Evolutionary conservation across 2,888 invertebrate genomes (phyloP).

Genomic region (Cryptus viduatorius): DNA sequence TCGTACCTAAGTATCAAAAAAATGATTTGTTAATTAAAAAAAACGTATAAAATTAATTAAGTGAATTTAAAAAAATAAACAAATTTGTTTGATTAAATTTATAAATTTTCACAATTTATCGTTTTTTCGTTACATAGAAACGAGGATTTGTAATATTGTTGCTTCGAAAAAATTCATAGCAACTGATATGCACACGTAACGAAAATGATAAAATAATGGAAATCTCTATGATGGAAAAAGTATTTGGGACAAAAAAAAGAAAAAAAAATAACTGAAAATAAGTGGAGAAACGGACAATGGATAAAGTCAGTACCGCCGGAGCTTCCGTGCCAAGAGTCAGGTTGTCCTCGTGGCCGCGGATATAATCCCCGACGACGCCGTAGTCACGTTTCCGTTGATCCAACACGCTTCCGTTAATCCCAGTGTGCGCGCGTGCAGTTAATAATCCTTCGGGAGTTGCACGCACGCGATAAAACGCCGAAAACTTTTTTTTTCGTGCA

Average conservation of each 20-base stretch:
- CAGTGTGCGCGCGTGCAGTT: conserved; percentile 76
- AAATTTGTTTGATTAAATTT: no score
- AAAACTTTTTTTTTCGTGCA: conserved; percentile 54
- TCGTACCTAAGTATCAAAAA: no score
- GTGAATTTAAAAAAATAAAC: no score
- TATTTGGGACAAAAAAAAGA: neutral
- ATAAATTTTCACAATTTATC: no score
- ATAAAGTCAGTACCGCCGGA: conserved; percentile 21
- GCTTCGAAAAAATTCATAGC: no score
- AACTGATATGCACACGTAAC: no score
- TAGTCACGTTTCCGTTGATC: conserved; percentile 73
- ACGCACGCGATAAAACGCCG: conserved; percentile 75
- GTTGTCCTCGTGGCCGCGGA: conserved; percentile 62
- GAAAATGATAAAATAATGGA: neutral
- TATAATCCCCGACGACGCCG: conserved; percentile 64
- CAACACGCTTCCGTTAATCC: conserved; percentile 77
- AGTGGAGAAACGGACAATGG: neutral
- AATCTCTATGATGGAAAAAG: neutral
- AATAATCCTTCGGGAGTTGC: conserved; percentile 76
- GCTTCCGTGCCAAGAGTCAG: conserved; percentile 55
- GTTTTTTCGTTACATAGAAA: no score
- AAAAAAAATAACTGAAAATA: neutral
- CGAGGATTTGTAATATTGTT: no score
- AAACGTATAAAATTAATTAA: no score
- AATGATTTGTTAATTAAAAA: no score